Evolutionary conservation across 2,113 vertebrate genomes (phyloP).

Genomic region (Okapia johnstoni): DNA sequence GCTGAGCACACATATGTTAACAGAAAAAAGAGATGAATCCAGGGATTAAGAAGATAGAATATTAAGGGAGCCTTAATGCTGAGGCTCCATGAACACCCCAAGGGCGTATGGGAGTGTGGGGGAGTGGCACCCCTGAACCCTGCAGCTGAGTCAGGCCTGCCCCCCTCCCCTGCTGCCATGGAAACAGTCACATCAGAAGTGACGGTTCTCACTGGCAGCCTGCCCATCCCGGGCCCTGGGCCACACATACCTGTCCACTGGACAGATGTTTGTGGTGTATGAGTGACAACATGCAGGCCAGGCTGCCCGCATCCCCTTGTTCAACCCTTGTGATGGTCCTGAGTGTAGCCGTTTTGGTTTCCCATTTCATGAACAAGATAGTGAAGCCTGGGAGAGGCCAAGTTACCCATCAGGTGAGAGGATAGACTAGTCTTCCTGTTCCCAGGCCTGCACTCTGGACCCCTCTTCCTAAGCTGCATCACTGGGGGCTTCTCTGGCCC

Average conservation of each 20-base stretch:
- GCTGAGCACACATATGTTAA: neutral
- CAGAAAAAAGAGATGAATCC: neutral
- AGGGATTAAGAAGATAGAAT: neutral
- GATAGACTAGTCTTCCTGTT: fast-evolving
- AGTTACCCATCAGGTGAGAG: neutral
- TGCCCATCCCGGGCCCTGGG: neutral
- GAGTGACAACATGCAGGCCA: fast-evolving
- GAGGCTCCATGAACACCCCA: neutral
- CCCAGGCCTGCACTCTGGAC: too few relatives aligned
- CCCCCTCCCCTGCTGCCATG: neutral
- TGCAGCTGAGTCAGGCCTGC: neutral
- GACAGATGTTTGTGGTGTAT: too few relatives aligned
- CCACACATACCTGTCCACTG: fast-evolving
- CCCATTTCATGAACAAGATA: neutral
- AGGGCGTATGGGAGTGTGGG: neutral
- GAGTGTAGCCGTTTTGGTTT: fast-evolving
- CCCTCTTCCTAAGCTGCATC: fast-evolving
- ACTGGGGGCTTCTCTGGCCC: fast-evolving
- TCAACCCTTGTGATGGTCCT: neutral
- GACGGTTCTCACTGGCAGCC: fast-evolving
- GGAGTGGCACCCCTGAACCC: neutral
- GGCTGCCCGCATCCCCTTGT: fast-evolving
- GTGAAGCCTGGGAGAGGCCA: too few relatives aligned
- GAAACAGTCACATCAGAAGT: neutral
- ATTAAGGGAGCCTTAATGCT: too few relatives aligned